These are phyloP conservation scores for Hirudinaria manillensis DNA, from an alignment of 2,888 invertebrate species.

Conservation along the genomic window DNA sequence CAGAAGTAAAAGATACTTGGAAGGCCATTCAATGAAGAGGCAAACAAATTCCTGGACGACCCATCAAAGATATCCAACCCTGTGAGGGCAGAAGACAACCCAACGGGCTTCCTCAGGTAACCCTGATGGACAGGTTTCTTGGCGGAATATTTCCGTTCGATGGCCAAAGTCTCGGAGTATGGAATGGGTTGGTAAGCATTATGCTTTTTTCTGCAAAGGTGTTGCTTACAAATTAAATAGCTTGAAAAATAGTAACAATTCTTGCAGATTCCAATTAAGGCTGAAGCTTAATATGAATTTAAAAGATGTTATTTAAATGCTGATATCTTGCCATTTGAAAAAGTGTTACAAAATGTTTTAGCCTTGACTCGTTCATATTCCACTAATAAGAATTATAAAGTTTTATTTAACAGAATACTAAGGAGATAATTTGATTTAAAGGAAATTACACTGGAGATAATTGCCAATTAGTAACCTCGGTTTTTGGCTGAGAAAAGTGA, in stretches of 20 bases:
- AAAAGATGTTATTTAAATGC: no score
- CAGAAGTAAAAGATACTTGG: not conserved
- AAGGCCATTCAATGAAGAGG: conserved; percentile 39
- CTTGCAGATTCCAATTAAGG: no score
- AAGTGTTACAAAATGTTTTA: no score
- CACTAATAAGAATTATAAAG: no score
- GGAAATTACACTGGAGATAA: not conserved
- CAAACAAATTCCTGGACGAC: conserved; percentile 49
- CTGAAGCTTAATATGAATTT: no score
- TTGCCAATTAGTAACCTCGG: conserved; percentile 30
- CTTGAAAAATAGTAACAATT: no score
- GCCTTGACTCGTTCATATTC: not conserved
- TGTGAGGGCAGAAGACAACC: conserved; percentile 48
- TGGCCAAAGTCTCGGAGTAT: conserved; percentile 37
- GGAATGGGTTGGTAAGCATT: not conserved
- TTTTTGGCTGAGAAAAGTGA: conserved; percentile 47
- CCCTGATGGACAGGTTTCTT: conserved; percentile 44
- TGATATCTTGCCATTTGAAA: no score
- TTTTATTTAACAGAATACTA: not conserved
- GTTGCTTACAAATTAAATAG: not conserved
- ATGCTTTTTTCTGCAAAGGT: not conserved
- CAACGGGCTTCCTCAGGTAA: conserved; percentile 46
- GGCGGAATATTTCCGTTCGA: conserved; percentile 35
- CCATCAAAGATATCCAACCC: conserved; percentile 50
- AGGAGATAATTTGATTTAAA: not conserved